These are phyloP conservation scores for Synaphobranchus kaupii DNA, from an alignment of 2,797 vertebrate species.

Conservation along the genomic window DNA sequence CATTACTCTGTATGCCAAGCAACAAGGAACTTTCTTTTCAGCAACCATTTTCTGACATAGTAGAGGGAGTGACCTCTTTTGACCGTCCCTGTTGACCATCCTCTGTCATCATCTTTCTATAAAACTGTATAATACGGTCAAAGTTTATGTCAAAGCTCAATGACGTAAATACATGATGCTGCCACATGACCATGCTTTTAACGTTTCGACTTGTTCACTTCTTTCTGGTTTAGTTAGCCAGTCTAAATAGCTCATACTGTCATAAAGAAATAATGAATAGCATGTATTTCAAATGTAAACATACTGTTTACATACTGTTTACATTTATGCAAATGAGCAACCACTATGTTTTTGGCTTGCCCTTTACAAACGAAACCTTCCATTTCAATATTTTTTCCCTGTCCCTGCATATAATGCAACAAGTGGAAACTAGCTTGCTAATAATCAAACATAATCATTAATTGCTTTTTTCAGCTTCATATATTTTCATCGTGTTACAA, in stretches of 20 bases:
- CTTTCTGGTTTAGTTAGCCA: not conserved
- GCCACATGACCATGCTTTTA: not conserved
- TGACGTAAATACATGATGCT: not conserved
- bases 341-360: not conserved
- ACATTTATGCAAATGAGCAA: not conserved
- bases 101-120: not conserved
- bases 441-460: not conserved
- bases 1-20: not conserved
- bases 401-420: not conserved
- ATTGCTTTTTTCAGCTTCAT: slow-evolving; percentile 8
- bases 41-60: not conserved
- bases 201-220: not conserved
- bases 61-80: not conserved
- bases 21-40: not conserved
- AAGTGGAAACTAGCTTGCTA: not conserved
- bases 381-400: not conserved
- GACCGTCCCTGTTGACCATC: not conserved
- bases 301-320: not conserved
- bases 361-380: not conserved
- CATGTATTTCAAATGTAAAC: not conserved
- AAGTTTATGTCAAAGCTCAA: not conserved
- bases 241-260: not conserved
- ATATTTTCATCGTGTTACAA: not conserved
- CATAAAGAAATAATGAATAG: not conserved
- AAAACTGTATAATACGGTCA: not conserved